Evolutionary conservation across 2,797 vertebrate genomes (phyloP).

Genomic region (Nyctibius grandis): DNA sequence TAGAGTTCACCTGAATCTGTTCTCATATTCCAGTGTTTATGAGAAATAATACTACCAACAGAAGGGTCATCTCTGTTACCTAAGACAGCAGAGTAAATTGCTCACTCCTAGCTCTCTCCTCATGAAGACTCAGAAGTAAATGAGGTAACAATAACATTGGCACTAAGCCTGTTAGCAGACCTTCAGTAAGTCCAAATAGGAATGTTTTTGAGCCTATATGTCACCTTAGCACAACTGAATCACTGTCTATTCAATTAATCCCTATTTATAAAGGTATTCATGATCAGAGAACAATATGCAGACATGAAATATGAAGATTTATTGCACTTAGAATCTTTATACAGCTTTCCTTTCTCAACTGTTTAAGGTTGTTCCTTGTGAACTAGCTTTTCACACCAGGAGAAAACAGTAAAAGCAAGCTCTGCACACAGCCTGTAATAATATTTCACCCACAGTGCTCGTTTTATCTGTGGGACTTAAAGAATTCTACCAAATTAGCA

Average conservation of each 20-base stretch:
- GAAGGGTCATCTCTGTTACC: not conserved
- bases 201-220: fast-evolving
- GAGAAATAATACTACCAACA: not conserved
- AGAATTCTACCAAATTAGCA: not conserved
- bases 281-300: not conserved
- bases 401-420: not conserved
- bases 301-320: not conserved
- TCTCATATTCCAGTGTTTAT: not conserved
- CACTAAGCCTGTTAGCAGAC: not conserved
- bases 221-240: not conserved
- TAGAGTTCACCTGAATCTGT: not conserved
- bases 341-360: not conserved
- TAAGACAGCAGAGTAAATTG: not conserved
- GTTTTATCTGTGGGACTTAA: not conserved
- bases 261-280: not conserved
- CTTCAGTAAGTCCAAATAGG: not conserved
- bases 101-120: not conserved
- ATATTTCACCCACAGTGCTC: not conserved
- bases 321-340: not conserved
- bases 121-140: not conserved
- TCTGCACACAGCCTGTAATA: not conserved
- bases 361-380: not conserved
- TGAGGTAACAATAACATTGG: not conserved
- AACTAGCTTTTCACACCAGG: not conserved
- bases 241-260: not conserved